Conservation (phyloP, 2,888 invertebrate genomes). For the Phytoseiulus persimilis region DNA sequence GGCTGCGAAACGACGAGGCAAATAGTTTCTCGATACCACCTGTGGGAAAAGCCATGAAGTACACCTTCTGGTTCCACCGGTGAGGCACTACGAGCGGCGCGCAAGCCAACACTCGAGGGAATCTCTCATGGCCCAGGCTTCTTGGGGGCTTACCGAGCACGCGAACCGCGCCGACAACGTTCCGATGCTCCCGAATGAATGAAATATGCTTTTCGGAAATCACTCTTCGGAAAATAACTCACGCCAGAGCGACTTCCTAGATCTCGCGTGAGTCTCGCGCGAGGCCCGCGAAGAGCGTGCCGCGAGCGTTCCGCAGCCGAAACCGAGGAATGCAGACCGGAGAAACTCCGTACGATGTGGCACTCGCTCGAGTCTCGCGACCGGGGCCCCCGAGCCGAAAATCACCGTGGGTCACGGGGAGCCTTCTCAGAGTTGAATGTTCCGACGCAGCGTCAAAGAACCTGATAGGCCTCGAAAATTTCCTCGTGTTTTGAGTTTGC, state of each 20-base stretch:
- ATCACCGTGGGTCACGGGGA: too few species aligned
- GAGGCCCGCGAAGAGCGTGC: too few species aligned
- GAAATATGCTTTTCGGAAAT: not conserved
- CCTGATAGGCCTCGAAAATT: too few species aligned
- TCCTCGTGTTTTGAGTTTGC: too few species aligned
- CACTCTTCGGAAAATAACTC: not conserved
- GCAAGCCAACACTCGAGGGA: not conserved
- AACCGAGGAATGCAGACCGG: too few species aligned
- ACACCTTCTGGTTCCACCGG: not conserved
- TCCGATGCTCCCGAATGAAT: not conserved
- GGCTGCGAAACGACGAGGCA: not conserved
- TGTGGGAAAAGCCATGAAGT: not conserved
- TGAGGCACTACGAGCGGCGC: not conserved
- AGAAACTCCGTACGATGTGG: too few species aligned
- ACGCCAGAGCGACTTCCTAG: not conserved
- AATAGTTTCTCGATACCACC: not conserved
- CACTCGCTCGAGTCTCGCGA: too few species aligned
- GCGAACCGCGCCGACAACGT: not conserved
- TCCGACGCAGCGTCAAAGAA: too few species aligned
- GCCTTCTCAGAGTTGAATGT: too few species aligned
- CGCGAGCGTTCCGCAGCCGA: too few species aligned
- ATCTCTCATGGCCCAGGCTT: not conserved
- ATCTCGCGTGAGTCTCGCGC: not conserved
- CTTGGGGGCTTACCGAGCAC: not conserved
- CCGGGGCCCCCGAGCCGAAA: too few species aligned